These are phyloP conservation scores for Anseranas semipalmata DNA, from an alignment of 2,113 vertebrate genomes.

Conservation along the genomic window DNA sequence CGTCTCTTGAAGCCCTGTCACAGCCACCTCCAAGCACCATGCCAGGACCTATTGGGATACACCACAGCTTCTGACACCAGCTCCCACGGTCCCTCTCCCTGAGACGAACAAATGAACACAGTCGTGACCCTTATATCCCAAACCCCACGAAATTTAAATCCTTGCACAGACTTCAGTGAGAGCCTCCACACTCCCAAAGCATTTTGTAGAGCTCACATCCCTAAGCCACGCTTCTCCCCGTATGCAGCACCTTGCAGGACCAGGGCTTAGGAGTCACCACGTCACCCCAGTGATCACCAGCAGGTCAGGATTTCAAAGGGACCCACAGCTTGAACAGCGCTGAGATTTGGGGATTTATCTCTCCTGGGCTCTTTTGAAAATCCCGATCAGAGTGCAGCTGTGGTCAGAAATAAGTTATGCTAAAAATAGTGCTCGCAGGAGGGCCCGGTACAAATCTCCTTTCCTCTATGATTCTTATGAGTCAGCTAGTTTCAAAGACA, in stretches of 20 bases:
- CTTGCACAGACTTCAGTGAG: background rate
- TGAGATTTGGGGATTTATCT: conserved; percentile 40
- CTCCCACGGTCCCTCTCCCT: background rate
- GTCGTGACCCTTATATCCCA: background rate
- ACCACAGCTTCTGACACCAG: background rate
- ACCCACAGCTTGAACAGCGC: background rate
- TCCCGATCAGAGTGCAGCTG: conserved; percentile 35
- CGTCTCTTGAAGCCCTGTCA: background rate
- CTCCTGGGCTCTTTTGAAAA: conserved; percentile 42
- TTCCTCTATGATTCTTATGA: background rate
- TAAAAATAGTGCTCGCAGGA: conserved; percentile 42
- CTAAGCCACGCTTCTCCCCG: background rate
- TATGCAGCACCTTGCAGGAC: background rate
- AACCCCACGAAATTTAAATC: background rate
- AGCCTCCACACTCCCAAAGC: background rate
- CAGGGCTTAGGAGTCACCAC: conserved; percentile 22
- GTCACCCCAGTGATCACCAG: background rate
- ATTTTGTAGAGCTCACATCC: background rate
- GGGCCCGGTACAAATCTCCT: background rate
- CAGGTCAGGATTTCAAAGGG: conserved; percentile 50
- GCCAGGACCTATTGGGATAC: background rate
- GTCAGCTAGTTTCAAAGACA: conserved; percentile 37
- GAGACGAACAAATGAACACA: rapidly evolving
- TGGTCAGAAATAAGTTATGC: conserved; percentile 4
- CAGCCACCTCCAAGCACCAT: background rate